A percentile compares a stretch with the other conserved stretches of the same genome.
Evolutionary conservation across 2,888 invertebrate species (phyloP).

Genomic region (Eudemis profundana): DNA sequence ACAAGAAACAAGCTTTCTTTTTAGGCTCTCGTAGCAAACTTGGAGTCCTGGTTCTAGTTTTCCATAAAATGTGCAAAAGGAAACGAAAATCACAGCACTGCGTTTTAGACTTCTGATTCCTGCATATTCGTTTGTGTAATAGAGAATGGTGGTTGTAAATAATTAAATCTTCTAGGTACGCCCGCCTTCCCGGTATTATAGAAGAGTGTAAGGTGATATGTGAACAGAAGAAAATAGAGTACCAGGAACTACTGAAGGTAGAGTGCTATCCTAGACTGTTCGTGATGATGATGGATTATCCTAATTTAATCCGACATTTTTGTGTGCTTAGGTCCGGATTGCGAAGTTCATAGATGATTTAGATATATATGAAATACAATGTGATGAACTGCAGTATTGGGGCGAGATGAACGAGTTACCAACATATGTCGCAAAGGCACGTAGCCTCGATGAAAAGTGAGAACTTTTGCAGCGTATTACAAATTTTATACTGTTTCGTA

Average conservation of each 20-base stretch:
- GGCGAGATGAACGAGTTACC: conserved; percentile 93
- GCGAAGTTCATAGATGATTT: conserved; percentile 93
- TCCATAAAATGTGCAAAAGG: too few species aligned
- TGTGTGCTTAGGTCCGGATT: conserved; percentile 83
- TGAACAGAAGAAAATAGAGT: conserved; percentile 93
- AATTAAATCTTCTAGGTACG: conserved; percentile 87
- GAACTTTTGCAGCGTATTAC: too few species aligned
- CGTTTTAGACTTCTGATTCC: too few species aligned
- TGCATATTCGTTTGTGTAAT: too few species aligned
- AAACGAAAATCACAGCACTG: too few species aligned
- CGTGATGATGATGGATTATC: not conserved
- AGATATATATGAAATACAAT: conserved; percentile 91
- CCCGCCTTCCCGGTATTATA: conserved; percentile 91
- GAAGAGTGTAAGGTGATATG: conserved; percentile 93
- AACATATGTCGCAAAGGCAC: conserved; percentile 93
- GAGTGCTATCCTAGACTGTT: conserved; percentile 6
- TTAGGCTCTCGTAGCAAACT: too few species aligned
- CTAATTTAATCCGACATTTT: not conserved
- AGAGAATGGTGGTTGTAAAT: too few species aligned
- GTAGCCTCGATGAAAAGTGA: conserved; percentile 89
- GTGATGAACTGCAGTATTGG: conserved; percentile 94
- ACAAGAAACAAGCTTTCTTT: too few species aligned
- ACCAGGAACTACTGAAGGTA: conserved; percentile 91
- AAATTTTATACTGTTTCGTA: not conserved
- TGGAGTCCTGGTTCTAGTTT: too few species aligned